Evolutionary conservation across 1,140 invertebrate genomes (phyloP), one percentile per base, ranked within the genome.

Genomic region (Lepidurus arcticus): DNA sequence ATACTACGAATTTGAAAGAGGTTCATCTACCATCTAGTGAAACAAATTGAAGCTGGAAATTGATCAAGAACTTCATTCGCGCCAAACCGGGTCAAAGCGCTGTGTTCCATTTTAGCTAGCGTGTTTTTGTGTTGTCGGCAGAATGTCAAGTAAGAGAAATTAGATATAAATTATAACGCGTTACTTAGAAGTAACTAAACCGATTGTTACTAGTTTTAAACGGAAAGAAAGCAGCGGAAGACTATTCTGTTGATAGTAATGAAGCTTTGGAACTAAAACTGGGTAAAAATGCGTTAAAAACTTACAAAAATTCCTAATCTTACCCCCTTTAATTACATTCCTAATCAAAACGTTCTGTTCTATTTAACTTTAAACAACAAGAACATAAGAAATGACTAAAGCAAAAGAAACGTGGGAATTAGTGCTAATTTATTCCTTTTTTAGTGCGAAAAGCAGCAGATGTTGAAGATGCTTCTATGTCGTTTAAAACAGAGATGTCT

Each of bases 401-500:
- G 34, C 2, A 3, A 3, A 34, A 34, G 34, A 34, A 34, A 34
- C 16, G 74, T 47, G 16, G 77, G 6, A 76, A 24, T 73, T 65
- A 78, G 47, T 21, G 21, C 24, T 78, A 75, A 77, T 75, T 21
- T 79, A 74, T 76, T 81, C 78, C 78, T 75, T 81, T 77, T 84
- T 76, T 84, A 93, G 90, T 95, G 42, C 87, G 91, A 73, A 84
- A 86, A 76, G 83, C 87, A 45, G 83, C 89, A 24, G 93, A 95
- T 84, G 83, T 96, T 24, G 88, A 92, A 80, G 88, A 93, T 85
- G 90, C 92, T 44, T 85, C 87, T n/a, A 86, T 86, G 8, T 87
- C 86, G 16, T 97, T 97, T 84, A 88, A 89, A 75, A 94, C 95
- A 8, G 92, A 93, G 76, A 96, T 97, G 93, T 93, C 93, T 76